phyloP scores from a whole-genome alignment of 2,113 vertebrate species.

The Odocoileus hemionus region DNA sequence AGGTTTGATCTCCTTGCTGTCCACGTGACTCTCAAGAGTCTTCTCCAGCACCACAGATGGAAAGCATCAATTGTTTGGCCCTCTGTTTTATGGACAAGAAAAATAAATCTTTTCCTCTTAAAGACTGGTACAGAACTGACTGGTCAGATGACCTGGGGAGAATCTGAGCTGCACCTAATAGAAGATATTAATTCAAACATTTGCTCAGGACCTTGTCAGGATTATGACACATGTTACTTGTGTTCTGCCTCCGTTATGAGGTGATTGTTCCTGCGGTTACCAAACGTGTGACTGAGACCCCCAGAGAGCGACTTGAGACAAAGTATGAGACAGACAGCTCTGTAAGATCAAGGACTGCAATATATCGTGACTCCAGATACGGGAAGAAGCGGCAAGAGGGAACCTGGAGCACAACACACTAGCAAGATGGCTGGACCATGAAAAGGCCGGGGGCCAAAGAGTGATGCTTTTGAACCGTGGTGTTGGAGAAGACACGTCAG shows the following conservation, averaged over 20 bases:
- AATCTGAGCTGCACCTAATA: not conserved
- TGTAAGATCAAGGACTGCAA: no score
- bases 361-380: accelerated
- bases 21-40: not conserved
- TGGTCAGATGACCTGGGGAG: not conserved
- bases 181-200: not conserved
- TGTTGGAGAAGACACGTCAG: not conserved
- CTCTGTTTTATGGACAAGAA: not conserved
- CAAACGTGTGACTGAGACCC: not conserved
- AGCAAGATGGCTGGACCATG: not conserved
- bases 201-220: not conserved
- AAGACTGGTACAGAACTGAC: not conserved
- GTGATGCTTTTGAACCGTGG: accelerated
- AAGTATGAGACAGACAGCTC: accelerated
- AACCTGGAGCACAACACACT: not conserved
- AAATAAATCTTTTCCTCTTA: not conserved
- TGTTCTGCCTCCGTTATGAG: not conserved
- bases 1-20: not conserved
- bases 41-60: not conserved
- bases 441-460: not conserved
- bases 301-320: no score
- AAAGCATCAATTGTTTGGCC: not conserved
- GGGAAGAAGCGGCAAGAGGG: not conserved
- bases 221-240: not conserved
- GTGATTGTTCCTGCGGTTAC: not conserved